A percentile compares a stretch with the other conserved stretches of the same genome.
phyloP scores from a whole-genome alignment of 2,888 invertebrate species.

The Macaria notata region DNA sequence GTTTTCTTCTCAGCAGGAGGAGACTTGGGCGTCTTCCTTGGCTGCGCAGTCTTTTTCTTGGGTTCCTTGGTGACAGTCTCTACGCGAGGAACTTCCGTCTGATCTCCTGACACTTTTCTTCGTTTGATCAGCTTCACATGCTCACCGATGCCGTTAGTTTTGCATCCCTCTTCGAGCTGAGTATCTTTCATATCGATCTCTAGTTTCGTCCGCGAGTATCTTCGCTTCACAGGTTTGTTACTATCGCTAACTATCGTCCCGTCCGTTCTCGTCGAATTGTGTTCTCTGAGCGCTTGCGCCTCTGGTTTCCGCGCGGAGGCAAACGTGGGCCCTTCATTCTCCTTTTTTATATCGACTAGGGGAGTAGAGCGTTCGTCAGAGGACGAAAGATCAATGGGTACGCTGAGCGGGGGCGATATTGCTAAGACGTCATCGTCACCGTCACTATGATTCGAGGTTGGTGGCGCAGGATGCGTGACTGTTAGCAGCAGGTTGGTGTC shows the following conservation, averaged over 20 bases:
- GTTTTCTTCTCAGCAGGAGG: slow-evolving; percentile 65
- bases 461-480: slow-evolving; percentile 52
- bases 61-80: slow-evolving; percentile 61
- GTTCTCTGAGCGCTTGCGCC: slow-evolving; percentile 71
- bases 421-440: slow-evolving; percentile 78
- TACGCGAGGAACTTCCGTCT: slow-evolving; percentile 49
- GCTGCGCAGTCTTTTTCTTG: slow-evolving; percentile 57
- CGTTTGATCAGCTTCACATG: slow-evolving; percentile 79
- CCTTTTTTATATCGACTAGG: slow-evolving; percentile 72
- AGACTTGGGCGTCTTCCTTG: slow-evolving; percentile 55
- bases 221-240: slow-evolving; percentile 66
- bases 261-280: slow-evolving; percentile 51
- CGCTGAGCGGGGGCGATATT: slow-evolving; percentile 70
- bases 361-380: slow-evolving; percentile 74
- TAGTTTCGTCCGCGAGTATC: slow-evolving; percentile 72
- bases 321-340: slow-evolving; percentile 71
- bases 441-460: slow-evolving; percentile 68
- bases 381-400: slow-evolving; percentile 75
- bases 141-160: slow-evolving; percentile 78
- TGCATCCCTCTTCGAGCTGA: slow-evolving; percentile 70
- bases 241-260: slow-evolving; percentile 49
- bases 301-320: slow-evolving; percentile 66
- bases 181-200: slow-evolving; percentile 77
- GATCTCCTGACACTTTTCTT: slow-evolving; percentile 76
- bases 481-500: slow-evolving; percentile 76